Evolutionary conservation across 2,797 vertebrate species (phyloP).

Genomic region (Echiichthys vipera): DNA sequence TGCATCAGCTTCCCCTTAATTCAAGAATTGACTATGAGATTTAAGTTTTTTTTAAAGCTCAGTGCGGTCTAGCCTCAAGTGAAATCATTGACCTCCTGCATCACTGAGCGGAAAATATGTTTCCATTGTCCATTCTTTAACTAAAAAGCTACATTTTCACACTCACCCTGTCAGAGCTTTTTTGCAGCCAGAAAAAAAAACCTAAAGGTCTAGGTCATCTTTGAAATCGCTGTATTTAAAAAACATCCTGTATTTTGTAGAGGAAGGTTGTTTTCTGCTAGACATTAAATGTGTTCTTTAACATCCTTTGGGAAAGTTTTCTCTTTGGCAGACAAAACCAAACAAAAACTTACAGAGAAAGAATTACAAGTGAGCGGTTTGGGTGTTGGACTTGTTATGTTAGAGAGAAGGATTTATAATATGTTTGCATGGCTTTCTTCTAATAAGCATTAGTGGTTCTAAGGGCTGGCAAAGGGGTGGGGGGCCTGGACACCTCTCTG

Average conservation of each 20-base stretch:
- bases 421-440: constrained; percentile 1
- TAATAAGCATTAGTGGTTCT: too few relatives aligned
- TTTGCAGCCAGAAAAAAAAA: constrained; percentile 2
- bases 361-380: not conserved
- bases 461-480: too few relatives aligned
- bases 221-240: constrained; percentile 16
- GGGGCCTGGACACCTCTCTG: too few relatives aligned
- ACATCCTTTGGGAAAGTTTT: not conserved
- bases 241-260: not conserved
- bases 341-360: not conserved
- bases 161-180: not conserved
- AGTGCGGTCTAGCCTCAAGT: constrained; percentile 10
- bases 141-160: constrained; percentile 1
- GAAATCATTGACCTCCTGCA: constrained; percentile 19
- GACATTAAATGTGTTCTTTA: not conserved
- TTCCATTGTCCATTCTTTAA: constrained; percentile 21
- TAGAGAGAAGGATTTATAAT: constrained; percentile 2
- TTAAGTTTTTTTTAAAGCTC: constrained; percentile 31
- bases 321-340: constrained; percentile 6
- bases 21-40: constrained; percentile 45
- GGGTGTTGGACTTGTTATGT: constrained; percentile 2
- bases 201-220: not conserved
- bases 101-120: not conserved
- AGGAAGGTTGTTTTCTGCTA: not conserved
- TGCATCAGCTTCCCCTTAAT: constrained; percentile 22